Evolutionary conservation across 2,888 invertebrate species (phyloP).

Genomic region (Spisula solida): DNA sequence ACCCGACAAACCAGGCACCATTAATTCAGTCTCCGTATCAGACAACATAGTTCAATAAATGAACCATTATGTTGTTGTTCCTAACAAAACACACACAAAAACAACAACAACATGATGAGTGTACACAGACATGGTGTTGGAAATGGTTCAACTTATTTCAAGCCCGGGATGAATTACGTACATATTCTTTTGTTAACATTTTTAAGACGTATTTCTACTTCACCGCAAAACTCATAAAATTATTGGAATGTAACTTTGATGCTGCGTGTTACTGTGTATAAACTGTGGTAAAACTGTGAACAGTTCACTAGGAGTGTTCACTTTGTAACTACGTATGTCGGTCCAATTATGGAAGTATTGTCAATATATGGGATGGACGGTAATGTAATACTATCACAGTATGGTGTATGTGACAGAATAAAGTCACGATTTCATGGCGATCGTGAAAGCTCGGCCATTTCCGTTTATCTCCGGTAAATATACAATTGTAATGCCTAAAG

Average conservation of each 20-base stretch:
- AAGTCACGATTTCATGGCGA: no score
- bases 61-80: background rate
- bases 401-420: background rate
- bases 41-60: background rate
- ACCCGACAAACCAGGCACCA: background rate
- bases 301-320: background rate
- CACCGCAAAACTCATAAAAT: background rate
- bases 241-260: slow-evolving; percentile 1
- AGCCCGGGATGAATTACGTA: background rate
- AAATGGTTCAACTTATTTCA: background rate
- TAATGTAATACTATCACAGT: background rate
- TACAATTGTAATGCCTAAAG: no score
- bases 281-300: no score
- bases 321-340: background rate
- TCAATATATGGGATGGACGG: background rate
- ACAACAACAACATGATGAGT: background rate
- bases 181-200: slow-evolving; percentile 1
- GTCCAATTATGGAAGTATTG: background rate
- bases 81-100: background rate
- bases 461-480: no score
- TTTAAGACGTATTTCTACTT: background rate
- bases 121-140: background rate
- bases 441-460: no score
- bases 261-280: background rate
- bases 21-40: background rate